phyloP scores from a whole-genome alignment of 2,888 invertebrate genomes.

The Aphrophora alni region DNA sequence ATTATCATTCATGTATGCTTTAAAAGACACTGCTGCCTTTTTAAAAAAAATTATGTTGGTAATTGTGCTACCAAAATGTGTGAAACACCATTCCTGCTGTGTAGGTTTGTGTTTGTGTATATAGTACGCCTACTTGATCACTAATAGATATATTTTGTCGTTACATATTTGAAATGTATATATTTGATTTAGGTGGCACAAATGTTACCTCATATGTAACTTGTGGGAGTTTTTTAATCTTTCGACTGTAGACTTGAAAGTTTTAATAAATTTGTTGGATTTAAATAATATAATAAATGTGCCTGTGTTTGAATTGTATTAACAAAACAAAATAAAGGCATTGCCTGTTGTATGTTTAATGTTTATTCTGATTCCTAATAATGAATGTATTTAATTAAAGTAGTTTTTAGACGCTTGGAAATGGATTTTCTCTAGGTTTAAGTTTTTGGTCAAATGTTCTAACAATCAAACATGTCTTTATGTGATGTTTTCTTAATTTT shows the following conservation, averaged over 20 bases:
- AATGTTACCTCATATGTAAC: neutral
- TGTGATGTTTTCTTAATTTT: neutral
- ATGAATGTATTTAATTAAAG: neutral
- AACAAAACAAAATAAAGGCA: neutral
- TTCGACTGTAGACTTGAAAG: neutral
- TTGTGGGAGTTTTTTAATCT: neutral
- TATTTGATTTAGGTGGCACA: neutral
- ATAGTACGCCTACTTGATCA: neutral
- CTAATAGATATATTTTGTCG: neutral
- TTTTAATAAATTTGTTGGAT: neutral
- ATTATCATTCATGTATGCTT: neutral
- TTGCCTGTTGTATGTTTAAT: neutral
- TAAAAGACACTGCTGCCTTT: neutral
- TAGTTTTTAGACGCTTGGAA: neutral
- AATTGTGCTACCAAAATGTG: neutral
- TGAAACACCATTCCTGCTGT: neutral
- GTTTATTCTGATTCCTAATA: neutral
- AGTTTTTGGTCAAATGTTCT: neutral
- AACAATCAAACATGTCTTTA: neutral
- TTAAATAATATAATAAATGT: neutral
- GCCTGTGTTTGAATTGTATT: neutral
- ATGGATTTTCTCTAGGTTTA: neutral
- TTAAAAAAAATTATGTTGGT: neutral
- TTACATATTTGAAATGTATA: neutral
- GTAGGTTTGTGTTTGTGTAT: neutral